Percentiles rank a stretch among this genome's conserved stretches.
Conservation (phyloP, 2,888 invertebrate species). For the Oligia latruncula region DNA sequence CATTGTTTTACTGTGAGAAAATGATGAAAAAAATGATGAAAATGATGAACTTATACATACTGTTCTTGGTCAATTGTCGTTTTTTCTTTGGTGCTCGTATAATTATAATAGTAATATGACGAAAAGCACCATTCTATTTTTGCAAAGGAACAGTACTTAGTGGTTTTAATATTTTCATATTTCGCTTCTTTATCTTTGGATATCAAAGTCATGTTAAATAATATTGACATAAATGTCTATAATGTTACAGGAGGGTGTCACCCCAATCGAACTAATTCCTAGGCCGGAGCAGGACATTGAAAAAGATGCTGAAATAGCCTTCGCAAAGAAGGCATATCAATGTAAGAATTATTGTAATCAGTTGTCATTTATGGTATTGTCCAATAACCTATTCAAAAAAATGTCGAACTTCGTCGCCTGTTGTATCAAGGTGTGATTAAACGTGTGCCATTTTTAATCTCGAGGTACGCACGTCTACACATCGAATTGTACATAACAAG, state of each 20-base stretch:
- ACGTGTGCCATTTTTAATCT: conserved; percentile 1
- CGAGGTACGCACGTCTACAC: background rate
- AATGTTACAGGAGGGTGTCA: conserved; percentile 80
- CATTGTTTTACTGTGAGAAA: background rate
- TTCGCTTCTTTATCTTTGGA: background rate
- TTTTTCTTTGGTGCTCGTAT: too few species aligned
- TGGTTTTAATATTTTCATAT: background rate
- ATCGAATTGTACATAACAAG: background rate
- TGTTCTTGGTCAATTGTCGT: too few species aligned
- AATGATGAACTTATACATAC: background rate
- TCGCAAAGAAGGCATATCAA: conserved; percentile 76
- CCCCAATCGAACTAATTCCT: conserved; percentile 76
- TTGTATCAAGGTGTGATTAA: conserved; percentile 1
- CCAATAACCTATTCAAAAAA: background rate
- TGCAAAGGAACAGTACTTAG: background rate
- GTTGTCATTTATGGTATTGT: background rate
- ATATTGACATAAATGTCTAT: conserved; percentile 1
- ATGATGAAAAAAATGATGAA: background rate
- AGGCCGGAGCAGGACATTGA: conserved; percentile 79
- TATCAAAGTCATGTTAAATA: background rate
- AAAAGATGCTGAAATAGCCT: conserved; percentile 73
- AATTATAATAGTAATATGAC: background rate
- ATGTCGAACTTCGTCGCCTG: background rate
- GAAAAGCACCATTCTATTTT: background rate
- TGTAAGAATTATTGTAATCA: conserved; percentile 71